Base-by-base conservation (phyloP, 2,797 vertebrate species). In the Etheostoma perlongum region DNA sequence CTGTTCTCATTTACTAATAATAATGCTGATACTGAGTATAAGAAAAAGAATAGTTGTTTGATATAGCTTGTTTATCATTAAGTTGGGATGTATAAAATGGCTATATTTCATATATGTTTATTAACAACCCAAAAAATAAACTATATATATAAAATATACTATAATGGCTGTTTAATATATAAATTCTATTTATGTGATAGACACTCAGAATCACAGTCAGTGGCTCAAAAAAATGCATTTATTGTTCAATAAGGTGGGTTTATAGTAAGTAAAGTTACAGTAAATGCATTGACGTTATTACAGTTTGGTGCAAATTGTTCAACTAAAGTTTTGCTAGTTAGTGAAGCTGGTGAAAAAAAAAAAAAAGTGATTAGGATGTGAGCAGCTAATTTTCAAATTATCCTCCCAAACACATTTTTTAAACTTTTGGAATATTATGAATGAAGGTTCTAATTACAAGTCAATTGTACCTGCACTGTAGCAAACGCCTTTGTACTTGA, bases 401-500 rank as follows among this genome's bases (percentile, higher is more conserved):
- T 48, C 65, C 13, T 47, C 19, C n/a, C 10, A 42, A n/a, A 53
- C 10, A 42, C 44, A 1, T 0, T 18, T 47, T 52, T 36, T 21
- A 15, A 13, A 13, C 27, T 27, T 61, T 10, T 21, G 36, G 2
- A 25, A 33, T 10, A 25, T 52, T 11, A 36, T 25, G 54, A 27
- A 36, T 6, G 7, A 68, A 19, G 16, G 3, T 36, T 14, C 15
- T 1, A 25, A 67, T 7, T 3, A 2, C 11, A 53, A 4, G 4
- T 44, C 4, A 62, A 4, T 42, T 14, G 19, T 79, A 98, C 98
- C 98, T 88, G 97, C 97, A 15, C 97, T 99, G 93, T 98, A 99
- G 91, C 98, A 98, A 10, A 99, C 97, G 44, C 98, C 98, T 90
- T 99, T 98, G 90, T 99, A 99, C 81, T 97, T 97, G 78, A 99